phyloP scores from a whole-genome alignment of 2,113 vertebrate species.

The Gobio gobio region DNA sequence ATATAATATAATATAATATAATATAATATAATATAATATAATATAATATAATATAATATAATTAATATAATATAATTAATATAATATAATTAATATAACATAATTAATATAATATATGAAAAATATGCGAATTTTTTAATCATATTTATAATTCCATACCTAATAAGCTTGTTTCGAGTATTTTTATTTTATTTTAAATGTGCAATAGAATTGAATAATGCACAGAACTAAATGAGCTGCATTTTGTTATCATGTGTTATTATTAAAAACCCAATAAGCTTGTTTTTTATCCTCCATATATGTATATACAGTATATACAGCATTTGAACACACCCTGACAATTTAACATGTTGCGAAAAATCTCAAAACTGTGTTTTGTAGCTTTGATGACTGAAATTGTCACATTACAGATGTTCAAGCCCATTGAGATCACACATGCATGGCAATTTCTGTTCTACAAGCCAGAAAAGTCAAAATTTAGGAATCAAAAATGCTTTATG shows the following conservation, averaged over 20 bases:
- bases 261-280: neutral
- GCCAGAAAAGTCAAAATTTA: conserved; percentile 35
- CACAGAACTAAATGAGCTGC: too few relatives aligned
- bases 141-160: too few relatives aligned
- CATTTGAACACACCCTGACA: neutral
- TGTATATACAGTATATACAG: too few relatives aligned
- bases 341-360: neutral
- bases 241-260: neutral
- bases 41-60: neutral
- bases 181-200: too few relatives aligned
- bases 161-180: too few relatives aligned
- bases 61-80: neutral
- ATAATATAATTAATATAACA: neutral
- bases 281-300: neutral
- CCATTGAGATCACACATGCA: conserved; percentile 13
- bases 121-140: too few relatives aligned
- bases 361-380: neutral
- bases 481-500: conserved; percentile 47
- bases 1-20: neutral
- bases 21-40: conserved; percentile 2
- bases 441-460: neutral
- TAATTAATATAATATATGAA: too few relatives aligned
- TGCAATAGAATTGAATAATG: too few relatives aligned
- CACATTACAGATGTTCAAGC: conserved; percentile 21
- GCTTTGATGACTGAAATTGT: conserved; percentile 4